Evolutionary conservation across 2,113 vertebrate genomes (phyloP), one percentile per base, ranked within the genome.

Genomic region (Petrocephalus microphthalmus): DNA sequence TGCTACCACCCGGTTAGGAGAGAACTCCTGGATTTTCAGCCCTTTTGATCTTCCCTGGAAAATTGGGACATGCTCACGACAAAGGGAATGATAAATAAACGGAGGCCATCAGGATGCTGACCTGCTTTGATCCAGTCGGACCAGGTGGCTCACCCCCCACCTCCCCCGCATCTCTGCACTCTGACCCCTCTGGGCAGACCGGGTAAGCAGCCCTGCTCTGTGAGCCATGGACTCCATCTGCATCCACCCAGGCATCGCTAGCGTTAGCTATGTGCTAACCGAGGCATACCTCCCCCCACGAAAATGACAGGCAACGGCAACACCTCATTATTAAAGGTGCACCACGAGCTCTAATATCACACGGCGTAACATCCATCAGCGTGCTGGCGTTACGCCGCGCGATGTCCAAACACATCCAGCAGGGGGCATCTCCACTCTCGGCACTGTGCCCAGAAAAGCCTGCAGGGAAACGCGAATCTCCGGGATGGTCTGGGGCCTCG

Each of bases 381-480:
- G 90, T 89, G 89, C 89, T 90, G 91, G 91, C 93, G 93, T 93
- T 93, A 93, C 93, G 92, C 89, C 91, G 91, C 93, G 92, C 29
- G 15, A 78, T 78, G 71, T 42, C 33, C 15, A 42, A 33, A 78
- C 67, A 37, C 15, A 1, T 29, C 60, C 33, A 42, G 71, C 33
- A 42, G 71, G 71, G 71, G 71, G 71, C 29, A 10, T 78, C 71
- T 37, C 67, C 17, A 17, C 15, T 37, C 15, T 78, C 17, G 71
- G 71, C 71, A 7, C 33, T n/a, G 19, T 42, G 33, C 15, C 71
- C 71, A 78, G 71, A 42, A 42, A 42, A 7, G 5, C 71, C 67
- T 5, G 33, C 15, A 78, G 71, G 33, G 15, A 42, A 7, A 78
- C 71, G 2, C 13, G 49, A 7, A 4, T n/a, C 8, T 25, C 67